These are phyloP conservation scores for Falco cherrug DNA, from an alignment of 2,797 vertebrate genomes.

Conservation along the genomic window DNA sequence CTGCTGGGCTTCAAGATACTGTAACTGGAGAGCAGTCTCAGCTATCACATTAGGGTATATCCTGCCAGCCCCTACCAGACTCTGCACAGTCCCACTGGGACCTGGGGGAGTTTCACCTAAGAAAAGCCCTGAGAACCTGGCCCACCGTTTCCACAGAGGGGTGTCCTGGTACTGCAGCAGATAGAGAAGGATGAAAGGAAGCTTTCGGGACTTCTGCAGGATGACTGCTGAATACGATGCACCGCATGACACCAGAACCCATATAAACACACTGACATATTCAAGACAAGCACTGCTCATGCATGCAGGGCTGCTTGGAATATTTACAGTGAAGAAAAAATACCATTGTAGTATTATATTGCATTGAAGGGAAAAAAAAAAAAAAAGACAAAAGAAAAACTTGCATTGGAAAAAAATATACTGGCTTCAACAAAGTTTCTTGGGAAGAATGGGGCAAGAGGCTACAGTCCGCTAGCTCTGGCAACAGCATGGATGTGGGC, in stretches of 20 bases:
- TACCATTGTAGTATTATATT: not conserved
- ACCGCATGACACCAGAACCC: not conserved
- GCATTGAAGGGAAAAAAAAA: not conserved
- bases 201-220: not conserved
- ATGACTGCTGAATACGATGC: not conserved
- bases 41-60: rapidly evolving
- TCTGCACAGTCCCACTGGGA: not conserved
- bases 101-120: not conserved
- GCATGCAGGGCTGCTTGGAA: rapidly evolving
- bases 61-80: not conserved
- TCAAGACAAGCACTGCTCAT: not conserved
- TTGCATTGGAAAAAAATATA: not conserved
- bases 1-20: not conserved
- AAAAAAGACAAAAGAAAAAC: no score
- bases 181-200: not conserved
- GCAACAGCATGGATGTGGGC: not conserved
- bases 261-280: not conserved
- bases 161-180: not conserved
- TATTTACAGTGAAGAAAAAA: not conserved
- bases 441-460: not conserved
- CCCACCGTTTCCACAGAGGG: not conserved
- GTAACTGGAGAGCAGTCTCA: not conserved
- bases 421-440: not conserved
- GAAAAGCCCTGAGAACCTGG: rapidly evolving
- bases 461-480: not conserved